Percentiles rank a stretch among this genome's conserved stretches.
phyloP scores from a whole-genome alignment of 2,113 vertebrate species.

The Phalacrocorax pelagicus region DNA sequence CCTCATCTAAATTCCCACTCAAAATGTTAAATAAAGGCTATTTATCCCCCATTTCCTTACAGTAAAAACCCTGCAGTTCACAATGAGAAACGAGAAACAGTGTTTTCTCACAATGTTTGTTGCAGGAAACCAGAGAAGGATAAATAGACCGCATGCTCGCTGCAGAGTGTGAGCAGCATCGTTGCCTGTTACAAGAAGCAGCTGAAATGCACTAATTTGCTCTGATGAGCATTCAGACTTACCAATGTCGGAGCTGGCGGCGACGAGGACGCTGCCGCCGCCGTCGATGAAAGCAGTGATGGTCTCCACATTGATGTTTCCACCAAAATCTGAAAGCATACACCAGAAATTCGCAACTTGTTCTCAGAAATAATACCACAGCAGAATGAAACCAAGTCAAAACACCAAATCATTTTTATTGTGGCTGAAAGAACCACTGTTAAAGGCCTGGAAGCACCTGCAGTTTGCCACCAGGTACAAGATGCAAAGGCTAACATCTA shows the following conservation, averaged over 20 bases:
- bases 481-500: neutral
- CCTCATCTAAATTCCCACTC: neutral
- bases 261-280: conserved; percentile 91
- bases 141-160: neutral
- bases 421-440: neutral
- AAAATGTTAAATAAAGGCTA: neutral
- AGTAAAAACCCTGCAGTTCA: neutral
- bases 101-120: neutral
- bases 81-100: neutral
- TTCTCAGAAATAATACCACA: rapidly evolving
- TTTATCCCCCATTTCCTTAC: neutral
- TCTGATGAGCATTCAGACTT: neutral
- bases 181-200: rapidly evolving
- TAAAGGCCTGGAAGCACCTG: rapidly evolving
- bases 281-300: conserved; percentile 95
- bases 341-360: rapidly evolving
- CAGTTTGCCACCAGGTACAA: neutral
- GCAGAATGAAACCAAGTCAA: rapidly evolving
- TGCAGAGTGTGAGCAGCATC: rapidly evolving
- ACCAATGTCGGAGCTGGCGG: conserved; percentile 95
- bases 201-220: rapidly evolving
- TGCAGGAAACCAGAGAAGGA: neutral
- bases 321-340: conserved; percentile 89
- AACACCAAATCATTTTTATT: neutral
- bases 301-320: conserved; percentile 95